Base-by-base conservation (phyloP, 2,797 vertebrate species). In the Liasis olivaceus region DNA sequence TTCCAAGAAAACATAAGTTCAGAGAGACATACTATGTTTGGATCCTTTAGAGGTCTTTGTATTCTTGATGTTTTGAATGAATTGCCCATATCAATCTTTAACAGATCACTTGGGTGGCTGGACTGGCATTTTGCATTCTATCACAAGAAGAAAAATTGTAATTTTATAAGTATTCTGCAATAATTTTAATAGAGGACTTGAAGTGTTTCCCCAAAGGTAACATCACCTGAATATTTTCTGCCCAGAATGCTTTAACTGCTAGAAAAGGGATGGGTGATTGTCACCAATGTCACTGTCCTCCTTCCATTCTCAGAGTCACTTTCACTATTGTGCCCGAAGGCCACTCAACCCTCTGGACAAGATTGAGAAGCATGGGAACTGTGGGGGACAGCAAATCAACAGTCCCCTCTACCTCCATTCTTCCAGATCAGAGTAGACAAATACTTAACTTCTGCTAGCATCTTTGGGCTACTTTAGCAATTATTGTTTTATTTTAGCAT, bases 121-220 rank as follows among this genome's bases (percentile, higher is more conserved):
- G 94, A 90, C 17, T 96, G 42, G 96, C 99, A 99, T 36, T 90
- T 94, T 31, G 98, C 98, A 97, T 98, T 98, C 97, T 98, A 93
- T 93, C 94, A 93, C 87, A n/a, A 31, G 4, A 91, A 59, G 11
- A 22, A n/a, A 96, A 94, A 92, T 59, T 94, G 94, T 90, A 90
- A 93, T 92, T 56, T 88, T 86, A 63, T 13, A 81, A 15, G 72
- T 81, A 92, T 81, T 20, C 4, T 17, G 90, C 51, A 3, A 36
- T 59, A 64, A 86, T 0, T 5, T 93, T 36, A 77, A 54, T 22
- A 28, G n/a, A 31, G 14, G 20, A 72, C 66, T 36, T 15, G 14
- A 72, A 36, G 69, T 77, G 14, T 77, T 77, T 42, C 7, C 64
- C 69, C 15, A 77, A 77, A 77, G 69, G 36, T 77, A 77, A 42